Conservation (phyloP, 2,888 invertebrate species). For the Oxytorus armatus region DNA sequence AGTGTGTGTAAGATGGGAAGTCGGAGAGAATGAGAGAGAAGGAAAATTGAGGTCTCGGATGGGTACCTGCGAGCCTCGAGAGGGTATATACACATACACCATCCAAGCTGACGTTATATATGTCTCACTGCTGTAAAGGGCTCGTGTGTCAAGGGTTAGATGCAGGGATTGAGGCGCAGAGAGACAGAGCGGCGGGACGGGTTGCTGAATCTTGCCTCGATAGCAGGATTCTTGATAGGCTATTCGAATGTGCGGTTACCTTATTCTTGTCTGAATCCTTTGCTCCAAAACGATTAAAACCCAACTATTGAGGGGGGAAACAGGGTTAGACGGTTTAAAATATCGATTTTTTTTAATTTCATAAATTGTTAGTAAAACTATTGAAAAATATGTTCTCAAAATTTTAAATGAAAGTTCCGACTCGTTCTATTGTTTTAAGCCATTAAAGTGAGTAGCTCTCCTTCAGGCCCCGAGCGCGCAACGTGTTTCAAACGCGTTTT, state of each 20-base stretch:
- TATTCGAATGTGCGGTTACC: conserved; percentile 37
- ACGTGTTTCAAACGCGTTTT: too few relatives aligned
- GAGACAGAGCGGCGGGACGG: neutral
- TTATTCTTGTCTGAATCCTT: conserved; percentile 4
- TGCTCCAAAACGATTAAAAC: conserved; percentile 4
- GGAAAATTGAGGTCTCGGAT: conserved; percentile 62
- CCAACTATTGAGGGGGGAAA: too few relatives aligned
- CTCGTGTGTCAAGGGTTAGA: conserved; percentile 29
- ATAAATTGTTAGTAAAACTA: too few relatives aligned
- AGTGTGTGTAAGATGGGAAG: conserved; percentile 38
- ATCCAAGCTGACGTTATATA: conserved; percentile 32
- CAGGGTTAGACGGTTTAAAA: too few relatives aligned
- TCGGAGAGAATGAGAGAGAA: conserved; percentile 38
- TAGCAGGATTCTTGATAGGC: conserved; percentile 39
- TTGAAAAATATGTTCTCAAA: too few relatives aligned
- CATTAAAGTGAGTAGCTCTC: too few relatives aligned
- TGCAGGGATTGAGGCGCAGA: neutral
- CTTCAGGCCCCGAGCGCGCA: too few relatives aligned
- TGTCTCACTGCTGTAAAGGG: conserved; percentile 44
- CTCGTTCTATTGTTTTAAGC: too few relatives aligned
- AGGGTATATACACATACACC: conserved; percentile 35
- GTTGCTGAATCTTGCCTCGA: conserved; percentile 60
- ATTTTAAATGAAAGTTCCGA: too few relatives aligned
- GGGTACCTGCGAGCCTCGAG: conserved; percentile 54
- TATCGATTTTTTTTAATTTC: too few relatives aligned